Evolutionary conservation across 2,113 vertebrate species (phyloP).

Genomic region (Chunga burmeisteri): DNA sequence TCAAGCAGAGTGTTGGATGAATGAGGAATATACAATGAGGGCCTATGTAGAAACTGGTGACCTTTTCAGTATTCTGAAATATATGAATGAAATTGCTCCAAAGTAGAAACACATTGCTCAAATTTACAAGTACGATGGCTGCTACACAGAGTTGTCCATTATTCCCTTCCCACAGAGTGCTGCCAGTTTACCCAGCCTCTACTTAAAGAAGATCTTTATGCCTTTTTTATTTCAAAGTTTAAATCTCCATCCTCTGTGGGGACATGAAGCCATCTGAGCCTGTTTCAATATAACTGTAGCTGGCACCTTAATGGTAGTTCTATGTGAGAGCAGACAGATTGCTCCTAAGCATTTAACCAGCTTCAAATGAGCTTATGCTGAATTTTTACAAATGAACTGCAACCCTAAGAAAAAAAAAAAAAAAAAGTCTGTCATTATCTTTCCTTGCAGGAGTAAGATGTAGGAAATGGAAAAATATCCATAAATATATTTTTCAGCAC

Average conservation of each 20-base stretch:
- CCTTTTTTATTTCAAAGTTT: neutral
- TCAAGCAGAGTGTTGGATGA: neutral
- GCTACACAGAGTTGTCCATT: neutral
- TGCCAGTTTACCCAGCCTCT: neutral
- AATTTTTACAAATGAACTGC: neutral
- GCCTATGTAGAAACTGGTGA: neutral
- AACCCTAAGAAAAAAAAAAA: neutral
- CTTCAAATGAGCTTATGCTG: neutral
- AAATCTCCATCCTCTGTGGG: neutral
- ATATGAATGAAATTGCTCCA: neutral
- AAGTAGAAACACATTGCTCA: neutral
- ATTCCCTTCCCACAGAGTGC: neutral
- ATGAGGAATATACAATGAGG: neutral
- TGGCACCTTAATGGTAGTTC: neutral
- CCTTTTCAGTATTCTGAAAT: neutral
- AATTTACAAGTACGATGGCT: neutral
- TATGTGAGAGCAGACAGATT: neutral
- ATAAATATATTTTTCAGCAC: neutral
- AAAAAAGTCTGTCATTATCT: neutral
- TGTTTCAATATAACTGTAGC: constrained; percentile 1
- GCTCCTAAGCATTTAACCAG: neutral
- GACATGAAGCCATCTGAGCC: neutral
- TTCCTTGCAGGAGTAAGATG: neutral
- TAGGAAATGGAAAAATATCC: neutral
- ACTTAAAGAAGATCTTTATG: neutral